Base-by-base conservation (phyloP, 2,888 invertebrate genomes). In the Drosophila nr. perissopoda region DNA sequence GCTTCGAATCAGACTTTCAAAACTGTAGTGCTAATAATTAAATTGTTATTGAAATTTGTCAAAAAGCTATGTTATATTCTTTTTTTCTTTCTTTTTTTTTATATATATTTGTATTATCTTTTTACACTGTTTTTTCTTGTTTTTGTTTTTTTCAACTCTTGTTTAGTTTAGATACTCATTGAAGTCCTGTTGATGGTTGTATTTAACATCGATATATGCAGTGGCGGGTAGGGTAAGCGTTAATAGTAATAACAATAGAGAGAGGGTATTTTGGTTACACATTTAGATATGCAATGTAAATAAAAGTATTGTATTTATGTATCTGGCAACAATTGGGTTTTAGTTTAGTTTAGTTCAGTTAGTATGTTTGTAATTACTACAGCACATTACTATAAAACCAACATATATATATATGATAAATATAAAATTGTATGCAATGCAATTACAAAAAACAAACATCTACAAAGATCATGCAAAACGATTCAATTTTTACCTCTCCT, bases 91-190 rank as follows among this genome's bases (percentile, higher is more conserved):
- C n/a, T 40, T 0, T 51, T 48, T 52, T 16, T 48, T 49, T 63
- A 57, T 63, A 36, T 52, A 54, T 70, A 51, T 49, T 49, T 34
- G 29, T 45, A 4, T 61, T 33, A 38, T 52, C 57, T 68, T 71
- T 69, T 78, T 69, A 69, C 57, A 65, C 42, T 68, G 18, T 34
- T 57, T 54, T 61, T 53, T 40, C 45, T 54, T 48, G 59, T 62
- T 76, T 54, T 21, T n/a, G 11, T 29, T 69, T 42, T 63, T 48
- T 18, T 40, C 6, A 54, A 45, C 18, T 79, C 48, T 89, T 69
- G 56, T 82, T 80, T 76, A 93, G 89, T 93, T 93, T 77, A 93
- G 91, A 91, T 93, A 93, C 91, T 93, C 93, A 92, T 93, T 93
- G 92, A 93, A 93, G 92, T 93, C 93, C 93, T 93, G 89, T 87